Base-by-base conservation (phyloP, 2,888 invertebrate species). In the Drosophila glabriapex region DNA sequence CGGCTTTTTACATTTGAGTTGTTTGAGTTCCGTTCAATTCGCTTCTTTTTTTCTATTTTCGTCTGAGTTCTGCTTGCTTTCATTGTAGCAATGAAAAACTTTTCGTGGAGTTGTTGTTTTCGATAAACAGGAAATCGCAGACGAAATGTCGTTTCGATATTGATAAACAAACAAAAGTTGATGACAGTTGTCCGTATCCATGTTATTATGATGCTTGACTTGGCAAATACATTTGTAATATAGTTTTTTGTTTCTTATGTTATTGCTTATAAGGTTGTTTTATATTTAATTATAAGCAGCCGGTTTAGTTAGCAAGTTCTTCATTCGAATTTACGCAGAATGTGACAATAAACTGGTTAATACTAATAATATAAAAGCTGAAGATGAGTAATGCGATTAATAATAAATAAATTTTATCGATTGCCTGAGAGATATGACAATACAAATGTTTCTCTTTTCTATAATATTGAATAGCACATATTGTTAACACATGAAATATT, bases 51-150 rank as follows among this genome's bases (percentile, higher is more conserved):
- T 25, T 41, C 19, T 31, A 37, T 35, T 31, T 54, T 53, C 22
- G 28, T 52, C 5, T 39, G 31, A 52, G 54, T 10, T 49, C 39
- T 25, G 56, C 29, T 49, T 16, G 22, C 22, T 35, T 29, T 39
- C 29, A 33, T 65, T 66, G 50, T 16, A 16, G 9, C 29, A 53
- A 41, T 28, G 52, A 37, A 62, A 80, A 85, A 86, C 64, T 83
- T 83, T 83, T 78, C 53, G 46, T 64, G 31, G 59, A 37, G 29
- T 55, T 70, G 66, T 58, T 67, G 80, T 46, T 9, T 72, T 79
- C 73, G 72, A 85, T 76, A 85, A 90, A 85, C 85, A 85, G 90
- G 85, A 85, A 85, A 85, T 90, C 73, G 58, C 59, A 71, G 76
- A 80, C 70, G 54, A 69, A 87, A 73, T 73, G 68, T 68, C 66